Conservation (phyloP, 2,113 vertebrate genomes). For the Butorides virescens region DNA sequence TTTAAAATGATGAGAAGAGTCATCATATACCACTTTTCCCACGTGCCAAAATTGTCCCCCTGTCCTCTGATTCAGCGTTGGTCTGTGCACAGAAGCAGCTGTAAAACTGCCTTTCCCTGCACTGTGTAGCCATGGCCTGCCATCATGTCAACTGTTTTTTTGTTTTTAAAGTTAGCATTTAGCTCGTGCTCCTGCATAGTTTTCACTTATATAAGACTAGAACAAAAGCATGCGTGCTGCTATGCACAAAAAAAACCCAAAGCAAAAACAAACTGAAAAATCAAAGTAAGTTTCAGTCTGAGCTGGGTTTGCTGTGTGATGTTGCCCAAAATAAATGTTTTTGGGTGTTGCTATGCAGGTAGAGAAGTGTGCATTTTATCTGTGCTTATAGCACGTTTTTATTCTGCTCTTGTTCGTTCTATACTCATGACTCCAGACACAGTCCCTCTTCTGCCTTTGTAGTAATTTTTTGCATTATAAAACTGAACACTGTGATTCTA, state of each 20-base stretch:
- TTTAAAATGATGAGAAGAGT: background rate
- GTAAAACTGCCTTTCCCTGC: background rate
- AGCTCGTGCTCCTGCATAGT: background rate
- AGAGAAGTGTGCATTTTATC: background rate
- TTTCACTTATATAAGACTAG: background rate
- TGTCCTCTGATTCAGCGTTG: background rate
- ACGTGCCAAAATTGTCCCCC: background rate
- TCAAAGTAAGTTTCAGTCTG: background rate
- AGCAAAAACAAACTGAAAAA: background rate
- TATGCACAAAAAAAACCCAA: background rate
- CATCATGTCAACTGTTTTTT: background rate
- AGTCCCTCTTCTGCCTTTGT: background rate
- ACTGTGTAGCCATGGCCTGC: background rate
- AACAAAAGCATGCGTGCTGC: background rate
- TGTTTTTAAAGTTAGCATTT: background rate
- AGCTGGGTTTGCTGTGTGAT: background rate
- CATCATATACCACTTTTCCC: background rate
- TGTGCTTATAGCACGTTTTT: background rate
- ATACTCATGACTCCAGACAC: background rate
- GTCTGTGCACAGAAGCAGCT: background rate
- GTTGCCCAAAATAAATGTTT: background rate
- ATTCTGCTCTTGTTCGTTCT: background rate
- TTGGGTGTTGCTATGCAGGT: background rate
- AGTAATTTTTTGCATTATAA: background rate
- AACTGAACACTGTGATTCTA: background rate